Percentiles rank a stretch among this genome's conserved stretches.
These are phyloP conservation scores for Ciona savignyi DNA, from an alignment of 23 tunicate species.

Conservation along the genomic window DNA sequence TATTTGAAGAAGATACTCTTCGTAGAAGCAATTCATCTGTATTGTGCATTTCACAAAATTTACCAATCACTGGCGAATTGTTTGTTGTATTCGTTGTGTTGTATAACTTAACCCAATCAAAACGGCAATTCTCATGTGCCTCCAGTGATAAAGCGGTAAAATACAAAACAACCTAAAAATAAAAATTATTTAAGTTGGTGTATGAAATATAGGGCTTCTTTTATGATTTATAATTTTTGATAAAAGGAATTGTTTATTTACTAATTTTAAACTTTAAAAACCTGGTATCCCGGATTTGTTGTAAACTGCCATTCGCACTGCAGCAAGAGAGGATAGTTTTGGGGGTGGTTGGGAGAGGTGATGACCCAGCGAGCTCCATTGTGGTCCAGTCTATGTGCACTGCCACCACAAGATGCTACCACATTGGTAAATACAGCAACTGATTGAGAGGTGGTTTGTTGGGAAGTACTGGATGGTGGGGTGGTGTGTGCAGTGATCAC, in stretches of 20 bases:
- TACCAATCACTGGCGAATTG: slow-evolving; percentile 1
- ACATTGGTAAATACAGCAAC: not conserved
- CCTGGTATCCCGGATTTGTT: slow-evolving; percentile 35
- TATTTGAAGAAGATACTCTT: slow-evolving; percentile 6
- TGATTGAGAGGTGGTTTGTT: not conserved
- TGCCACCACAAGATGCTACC: slow-evolving; percentile 2
- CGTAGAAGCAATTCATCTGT: not conserved
- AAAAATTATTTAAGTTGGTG: too few species aligned
- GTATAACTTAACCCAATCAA: slow-evolving; percentile 25
- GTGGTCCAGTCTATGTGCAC: slow-evolving; percentile 3
- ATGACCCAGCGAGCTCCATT: slow-evolving; percentile 12
- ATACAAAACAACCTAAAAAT: slow-evolving; percentile 25
- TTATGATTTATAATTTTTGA: too few species aligned
- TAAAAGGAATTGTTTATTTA: too few species aligned
- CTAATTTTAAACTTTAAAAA: too few species aligned
- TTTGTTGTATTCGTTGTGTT: slow-evolving; percentile 8
- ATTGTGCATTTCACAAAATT: slow-evolving; percentile 15
- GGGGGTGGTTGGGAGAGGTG: slow-evolving; percentile 41
- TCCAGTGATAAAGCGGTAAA: slow-evolving; percentile 20
- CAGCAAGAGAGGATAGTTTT: slow-evolving; percentile 6
- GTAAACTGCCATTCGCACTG: slow-evolving; percentile 33
- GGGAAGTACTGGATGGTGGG: not conserved
- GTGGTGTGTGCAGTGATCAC: not conserved
- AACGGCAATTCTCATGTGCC: slow-evolving; percentile 12
- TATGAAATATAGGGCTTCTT: too few species aligned